phyloP scores from a whole-genome alignment of 2,797 vertebrate genomes.

The Odontamblyopus lacepedii region DNA sequence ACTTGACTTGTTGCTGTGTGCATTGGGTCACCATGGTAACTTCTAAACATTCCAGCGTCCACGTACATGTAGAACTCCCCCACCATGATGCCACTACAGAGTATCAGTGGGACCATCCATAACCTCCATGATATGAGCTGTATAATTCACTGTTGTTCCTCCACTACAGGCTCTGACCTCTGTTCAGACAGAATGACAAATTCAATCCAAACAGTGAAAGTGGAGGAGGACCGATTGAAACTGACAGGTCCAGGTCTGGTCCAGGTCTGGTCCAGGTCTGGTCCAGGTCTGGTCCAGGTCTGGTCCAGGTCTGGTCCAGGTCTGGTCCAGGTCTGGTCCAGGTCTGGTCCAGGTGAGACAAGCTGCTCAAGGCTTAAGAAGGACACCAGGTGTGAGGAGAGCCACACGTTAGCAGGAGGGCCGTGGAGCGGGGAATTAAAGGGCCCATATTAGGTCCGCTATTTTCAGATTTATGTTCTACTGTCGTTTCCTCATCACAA shows the following conservation, averaged over 20 bases:
- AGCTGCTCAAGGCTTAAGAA: constrained; percentile 36
- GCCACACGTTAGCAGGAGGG: constrained; percentile 17
- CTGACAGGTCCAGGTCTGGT: constrained; percentile 38
- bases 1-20: too few relatives aligned
- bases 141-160: neutral
- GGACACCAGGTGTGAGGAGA: neutral
- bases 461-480: too few relatives aligned
- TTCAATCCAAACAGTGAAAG: constrained; percentile 33
- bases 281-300: constrained; percentile 11
- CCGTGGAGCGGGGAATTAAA: neutral
- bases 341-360: constrained; percentile 16
- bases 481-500: too few relatives aligned
- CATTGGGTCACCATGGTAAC: too few relatives aligned
- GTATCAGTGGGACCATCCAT: too few relatives aligned
- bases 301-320: constrained; percentile 5
- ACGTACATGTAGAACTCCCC: too few relatives aligned
- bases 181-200: constrained; percentile 35
- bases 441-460: too few relatives aligned
- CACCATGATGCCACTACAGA: too few relatives aligned
- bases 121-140: too few relatives aligned
- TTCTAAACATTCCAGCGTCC: too few relatives aligned
- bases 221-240: constrained; percentile 44
- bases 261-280: constrained; percentile 18
- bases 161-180: constrained; percentile 39
- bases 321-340: constrained; percentile 1